These are phyloP conservation scores for Microchirus variegatus DNA, from an alignment of 2,797 vertebrate species.

Conservation along the genomic window DNA sequence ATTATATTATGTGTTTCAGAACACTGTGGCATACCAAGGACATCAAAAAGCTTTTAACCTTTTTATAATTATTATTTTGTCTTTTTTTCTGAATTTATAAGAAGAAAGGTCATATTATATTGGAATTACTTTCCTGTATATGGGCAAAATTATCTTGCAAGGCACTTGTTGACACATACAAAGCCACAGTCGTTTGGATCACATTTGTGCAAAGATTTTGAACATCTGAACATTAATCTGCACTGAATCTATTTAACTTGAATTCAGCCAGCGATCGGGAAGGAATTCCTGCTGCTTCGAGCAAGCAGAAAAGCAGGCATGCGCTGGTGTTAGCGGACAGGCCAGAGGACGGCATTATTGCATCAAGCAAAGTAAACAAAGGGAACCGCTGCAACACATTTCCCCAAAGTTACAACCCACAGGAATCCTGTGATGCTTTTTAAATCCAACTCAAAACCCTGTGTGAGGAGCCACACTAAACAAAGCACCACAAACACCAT, in stretches of 20 bases:
- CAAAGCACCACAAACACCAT: conserved; percentile 42
- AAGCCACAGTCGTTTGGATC: conserved; percentile 27
- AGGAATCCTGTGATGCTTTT: conserved; percentile 63
- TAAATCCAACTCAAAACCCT: conserved; percentile 56
- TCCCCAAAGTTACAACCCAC: conserved; percentile 68
- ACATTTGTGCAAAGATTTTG: conserved; percentile 38
- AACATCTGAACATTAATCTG: conserved; percentile 54
- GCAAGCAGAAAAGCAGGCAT: conserved; percentile 39
- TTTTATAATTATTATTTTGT: background rate
- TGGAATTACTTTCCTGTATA: background rate
- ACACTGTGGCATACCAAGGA: no score
- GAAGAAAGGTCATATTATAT: no score
- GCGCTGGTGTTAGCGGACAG: conserved; percentile 64
- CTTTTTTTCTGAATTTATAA: no score
- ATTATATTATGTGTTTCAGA: no score
- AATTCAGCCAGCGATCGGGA: conserved; percentile 67
- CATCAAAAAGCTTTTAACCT: background rate
- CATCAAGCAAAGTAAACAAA: conserved; percentile 71
- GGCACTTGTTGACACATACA: conserved; percentile 7
- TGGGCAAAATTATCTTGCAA: conserved; percentile 14
- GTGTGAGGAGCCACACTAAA: conserved; percentile 55
- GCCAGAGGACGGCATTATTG: conserved; percentile 66
- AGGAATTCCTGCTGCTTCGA: conserved; percentile 61
- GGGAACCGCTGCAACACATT: conserved; percentile 66
- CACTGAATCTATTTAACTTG: conserved; percentile 50